Evolutionary conservation across 2,888 invertebrate genomes (phyloP), one percentile per base, ranked within the genome.

Genomic region (Dascillus cervinus): DNA sequence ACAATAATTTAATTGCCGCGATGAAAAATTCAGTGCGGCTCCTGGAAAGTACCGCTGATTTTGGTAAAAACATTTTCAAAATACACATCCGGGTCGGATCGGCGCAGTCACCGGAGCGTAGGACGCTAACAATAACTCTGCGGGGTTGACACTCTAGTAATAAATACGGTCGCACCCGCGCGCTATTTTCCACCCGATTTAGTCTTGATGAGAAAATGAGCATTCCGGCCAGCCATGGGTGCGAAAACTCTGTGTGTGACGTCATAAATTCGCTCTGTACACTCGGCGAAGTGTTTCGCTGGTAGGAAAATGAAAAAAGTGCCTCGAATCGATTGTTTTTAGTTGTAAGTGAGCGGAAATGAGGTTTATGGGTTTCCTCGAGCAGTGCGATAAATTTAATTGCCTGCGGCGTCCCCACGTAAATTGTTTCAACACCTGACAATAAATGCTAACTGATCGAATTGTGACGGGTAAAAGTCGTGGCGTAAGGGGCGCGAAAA

Each of bases 141-240:
- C 37, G 39, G 44, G 44, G 44, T 44, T 44, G 42, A 43, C 43
- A 45, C 43, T 34, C 39, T 34, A 29, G 46, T 41, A 46, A 46
- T 46, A 44, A 46, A 46, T 46, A 43, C 41, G 40, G 37, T 37
- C 36, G 41, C 34, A 38, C 32, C 36, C 37, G 41, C 41, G 37
- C 40, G 39, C 43, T 46, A 48, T 48, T 48, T 48, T 48, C 48
- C 46, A 38, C 37, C 46, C 48, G 48, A 48, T 48, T 48, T 46
- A 48, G 41, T 36, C 36, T 43, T 48, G 48, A 48, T 48, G 46
- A 45, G 48, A 48, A 48, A 48, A 55, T 55, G 53, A 55, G 55
- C 54, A 55, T 55, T 55, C 55, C 55, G 44, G 44, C 41, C 46
- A 45, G 45, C 40, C 53, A 50, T 47, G 44, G 49, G 46, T 47